Percentiles rank a stretch among this genome's conserved stretches.
phyloP scores from a whole-genome alignment of 2,113 vertebrate species.

The Poeciliopsis prolifica region DNA sequence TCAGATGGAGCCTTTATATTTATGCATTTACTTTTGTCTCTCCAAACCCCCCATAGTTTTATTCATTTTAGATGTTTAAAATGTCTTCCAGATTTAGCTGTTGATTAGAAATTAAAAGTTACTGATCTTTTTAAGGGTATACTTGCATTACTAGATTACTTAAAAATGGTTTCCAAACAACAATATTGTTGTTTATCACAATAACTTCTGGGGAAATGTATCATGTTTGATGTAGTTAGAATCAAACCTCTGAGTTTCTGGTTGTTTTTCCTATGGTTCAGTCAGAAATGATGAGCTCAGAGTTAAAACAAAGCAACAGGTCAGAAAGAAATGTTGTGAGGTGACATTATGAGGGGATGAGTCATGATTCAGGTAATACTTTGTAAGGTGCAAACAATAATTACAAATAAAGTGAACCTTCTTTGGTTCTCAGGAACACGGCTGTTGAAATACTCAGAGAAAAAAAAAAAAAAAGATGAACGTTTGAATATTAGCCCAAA shows the following conservation, averaged over 20 bases:
- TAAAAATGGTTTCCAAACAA: no score
- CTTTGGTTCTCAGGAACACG: not conserved
- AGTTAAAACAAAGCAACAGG: not conserved
- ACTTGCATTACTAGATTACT: not conserved
- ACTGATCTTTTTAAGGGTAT: no score
- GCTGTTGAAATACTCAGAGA: not conserved
- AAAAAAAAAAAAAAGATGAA: not conserved
- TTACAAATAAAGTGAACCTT: not conserved
- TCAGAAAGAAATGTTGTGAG: not conserved
- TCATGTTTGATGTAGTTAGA: no score
- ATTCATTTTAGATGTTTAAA: no score
- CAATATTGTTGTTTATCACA: no score
- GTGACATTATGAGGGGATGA: not conserved
- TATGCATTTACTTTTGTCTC: no score
- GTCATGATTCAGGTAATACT: not conserved
- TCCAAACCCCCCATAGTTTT: no score
- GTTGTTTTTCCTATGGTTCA: not conserved
- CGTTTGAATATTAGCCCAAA: not conserved
- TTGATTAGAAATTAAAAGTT: no score
- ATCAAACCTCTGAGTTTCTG: not conserved
- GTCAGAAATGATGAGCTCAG: not conserved
- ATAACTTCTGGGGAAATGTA: no score
- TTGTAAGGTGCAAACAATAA: not conserved
- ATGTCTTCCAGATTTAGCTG: no score
- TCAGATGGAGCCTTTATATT: not conserved